phyloP scores from a whole-genome alignment of 2,113 vertebrate species.

The Lipophrys pholis region DNA sequence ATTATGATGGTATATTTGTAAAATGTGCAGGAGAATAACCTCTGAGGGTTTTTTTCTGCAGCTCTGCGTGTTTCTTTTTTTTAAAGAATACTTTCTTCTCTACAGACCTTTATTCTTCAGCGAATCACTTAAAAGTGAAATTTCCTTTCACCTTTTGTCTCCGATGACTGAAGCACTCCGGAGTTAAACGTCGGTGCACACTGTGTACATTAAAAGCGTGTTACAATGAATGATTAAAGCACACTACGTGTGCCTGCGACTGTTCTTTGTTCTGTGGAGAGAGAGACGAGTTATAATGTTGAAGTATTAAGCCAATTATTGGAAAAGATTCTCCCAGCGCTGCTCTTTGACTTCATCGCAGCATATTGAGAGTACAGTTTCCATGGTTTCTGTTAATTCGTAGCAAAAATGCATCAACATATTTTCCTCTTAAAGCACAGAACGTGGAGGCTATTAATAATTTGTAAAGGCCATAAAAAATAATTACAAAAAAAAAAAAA shows the following conservation, averaged over 20 bases:
- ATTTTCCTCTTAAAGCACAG: conserved; percentile 54
- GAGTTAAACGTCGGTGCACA: conserved; percentile 18
- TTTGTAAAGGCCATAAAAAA: conserved; percentile 18
- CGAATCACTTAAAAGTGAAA: not conserved
- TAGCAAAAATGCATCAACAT: conserved; percentile 42
- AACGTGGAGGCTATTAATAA: conserved; percentile 52
- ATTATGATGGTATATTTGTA: conserved; percentile 23
- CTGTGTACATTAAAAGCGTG: conserved; percentile 18
- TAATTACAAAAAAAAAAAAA: no score
- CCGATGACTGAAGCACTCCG: conserved; percentile 45
- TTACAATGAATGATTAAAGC: not conserved
- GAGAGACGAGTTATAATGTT: conserved; percentile 21
- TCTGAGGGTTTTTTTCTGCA: conserved; percentile 27
- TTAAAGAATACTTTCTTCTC: conserved; percentile 18
- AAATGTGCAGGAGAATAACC: conserved; percentile 11
- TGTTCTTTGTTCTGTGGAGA: conserved; percentile 31
- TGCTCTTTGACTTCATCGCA: conserved; percentile 55
- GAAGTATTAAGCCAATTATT: conserved; percentile 50
- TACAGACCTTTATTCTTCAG: conserved; percentile 21
- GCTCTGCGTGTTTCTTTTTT: conserved; percentile 26
- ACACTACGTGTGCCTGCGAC: no score
- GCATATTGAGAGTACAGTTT: conserved; percentile 51
- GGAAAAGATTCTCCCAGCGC: conserved; percentile 32
- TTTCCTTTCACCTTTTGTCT: conserved; percentile 57
- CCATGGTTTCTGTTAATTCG: conserved; percentile 71